Evolutionary conservation across 2,797 vertebrate genomes (phyloP), one percentile per base, ranked within the genome.

Genomic region (Pipistrellus kuhlii): DNA sequence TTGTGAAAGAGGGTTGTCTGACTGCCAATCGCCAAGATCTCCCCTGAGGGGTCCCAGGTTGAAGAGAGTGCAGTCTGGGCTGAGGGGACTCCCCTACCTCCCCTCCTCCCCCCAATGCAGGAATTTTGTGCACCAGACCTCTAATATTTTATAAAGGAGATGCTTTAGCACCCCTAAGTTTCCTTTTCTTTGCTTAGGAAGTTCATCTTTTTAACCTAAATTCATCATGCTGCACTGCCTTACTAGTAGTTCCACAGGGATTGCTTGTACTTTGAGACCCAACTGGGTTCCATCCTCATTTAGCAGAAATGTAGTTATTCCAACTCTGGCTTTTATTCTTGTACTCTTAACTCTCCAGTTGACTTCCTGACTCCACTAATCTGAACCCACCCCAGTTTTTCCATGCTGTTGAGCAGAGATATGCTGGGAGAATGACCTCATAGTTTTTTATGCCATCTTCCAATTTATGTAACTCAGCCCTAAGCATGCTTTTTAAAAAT

Each of bases 371-470:
- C 23, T 68, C 51, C 17, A 32, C 8, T 75, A 44, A 35, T 81
- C 51, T 78, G 51, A 94, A 76, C 53, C 27, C 48, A 57, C 59
- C 15, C 17, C 25, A 9, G 12, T 81, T 53, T 82, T 88, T 44
- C 44, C 44, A 6, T 68, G 48, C 51, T 64, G 1, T 32, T 64
- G n/a, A 88, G 32, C 64, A 83, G 88, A 85, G 88, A 83, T 48
- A 72, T 89, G 21, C 17, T 66, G 62, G 59, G 75, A 76, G 51
- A 25, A 53, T 96, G 80, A 92, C 88, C 53, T 92, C 76, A 32
- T 57, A 51, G 71, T 94, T 91, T 75, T 66, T 76, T 64, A 90
- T 83, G 48, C 57, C 21, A 11, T 92, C 64, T 92, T 95, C 30
- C 23, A 82, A 30, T 94, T 82, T 66, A 41, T 86, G 0, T 80